phyloP scores from a whole-genome alignment of 2,113 vertebrate species.

The Chloebia gouldiae region DNA sequence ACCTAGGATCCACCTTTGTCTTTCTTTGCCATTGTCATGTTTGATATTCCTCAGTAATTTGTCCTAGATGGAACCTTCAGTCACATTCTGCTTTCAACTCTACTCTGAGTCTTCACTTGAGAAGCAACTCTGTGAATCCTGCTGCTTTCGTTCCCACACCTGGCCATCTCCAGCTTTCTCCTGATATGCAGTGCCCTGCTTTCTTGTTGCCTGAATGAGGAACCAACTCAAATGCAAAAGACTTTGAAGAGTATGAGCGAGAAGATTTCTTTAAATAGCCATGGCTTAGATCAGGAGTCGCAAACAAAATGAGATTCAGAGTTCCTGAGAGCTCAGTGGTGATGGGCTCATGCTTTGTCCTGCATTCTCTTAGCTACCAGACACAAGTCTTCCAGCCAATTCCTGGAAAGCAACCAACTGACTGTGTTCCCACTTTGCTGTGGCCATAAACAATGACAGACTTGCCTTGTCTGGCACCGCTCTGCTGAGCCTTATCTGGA shows the following conservation, averaged over 20 bases:
- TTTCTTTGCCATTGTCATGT: not conserved
- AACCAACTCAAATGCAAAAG: not conserved
- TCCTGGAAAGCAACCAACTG: constrained; percentile 41
- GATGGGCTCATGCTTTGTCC: not conserved
- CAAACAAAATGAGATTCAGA: not conserved
- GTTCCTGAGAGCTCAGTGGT: not conserved
- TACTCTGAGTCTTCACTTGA: not conserved
- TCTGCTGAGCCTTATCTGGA: not conserved
- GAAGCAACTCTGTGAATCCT: not conserved
- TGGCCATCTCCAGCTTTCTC: not conserved
- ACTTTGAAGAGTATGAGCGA: not conserved
- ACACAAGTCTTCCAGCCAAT: not conserved
- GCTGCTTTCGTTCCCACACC: not conserved
- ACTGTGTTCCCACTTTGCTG: not conserved
- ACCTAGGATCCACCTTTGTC: not conserved
- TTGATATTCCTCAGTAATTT: not conserved
- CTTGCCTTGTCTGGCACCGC: fast-evolving
- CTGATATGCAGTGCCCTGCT: not conserved
- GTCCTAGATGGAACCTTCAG: not conserved
- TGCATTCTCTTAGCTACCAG: not conserved
- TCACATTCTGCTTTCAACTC: not conserved
- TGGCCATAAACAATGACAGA: not conserved
- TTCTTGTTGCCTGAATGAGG: not conserved
- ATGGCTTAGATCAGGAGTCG: not conserved
- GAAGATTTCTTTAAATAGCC: not conserved